Evolutionary conservation across 2,797 vertebrate species (phyloP).

Genomic region (Ptychadena robeensis): DNA sequence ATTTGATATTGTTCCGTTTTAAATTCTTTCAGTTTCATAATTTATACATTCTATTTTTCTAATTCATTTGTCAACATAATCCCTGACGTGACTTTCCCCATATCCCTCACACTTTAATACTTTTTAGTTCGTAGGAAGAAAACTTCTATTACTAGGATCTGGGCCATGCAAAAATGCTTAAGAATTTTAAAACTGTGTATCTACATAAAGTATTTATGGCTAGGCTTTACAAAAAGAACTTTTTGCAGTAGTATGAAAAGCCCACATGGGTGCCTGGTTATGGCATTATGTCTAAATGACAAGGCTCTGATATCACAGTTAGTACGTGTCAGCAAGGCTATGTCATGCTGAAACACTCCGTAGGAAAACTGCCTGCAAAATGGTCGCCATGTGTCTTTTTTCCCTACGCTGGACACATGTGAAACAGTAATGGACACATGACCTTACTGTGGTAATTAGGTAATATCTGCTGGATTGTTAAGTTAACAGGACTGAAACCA

Average conservation of each 20-base stretch:
- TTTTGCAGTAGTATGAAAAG: background rate
- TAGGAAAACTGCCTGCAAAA: too few relatives aligned
- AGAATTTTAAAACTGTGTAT: background rate
- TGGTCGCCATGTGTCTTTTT: too few relatives aligned
- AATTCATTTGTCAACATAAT: background rate
- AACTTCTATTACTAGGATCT: background rate
- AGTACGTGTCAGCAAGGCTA: too few relatives aligned
- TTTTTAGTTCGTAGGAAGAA: background rate
- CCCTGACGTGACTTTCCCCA: background rate
- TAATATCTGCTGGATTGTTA: too few relatives aligned
- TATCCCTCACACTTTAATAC: background rate
- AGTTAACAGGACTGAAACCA: too few relatives aligned
- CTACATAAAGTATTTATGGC: background rate
- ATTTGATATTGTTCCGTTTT: background rate
- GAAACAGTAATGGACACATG: too few relatives aligned
- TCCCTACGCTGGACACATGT: too few relatives aligned
- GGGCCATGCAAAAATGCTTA: background rate
- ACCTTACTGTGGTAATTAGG: too few relatives aligned
- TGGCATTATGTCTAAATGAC: background rate
- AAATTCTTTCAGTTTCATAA: slow-evolving; percentile 25
- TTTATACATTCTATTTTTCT: background rate
- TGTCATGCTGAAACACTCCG: too few relatives aligned
- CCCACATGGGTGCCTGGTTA: background rate
- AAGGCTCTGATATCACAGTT: background rate
- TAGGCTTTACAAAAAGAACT: background rate